Conservation (phyloP, 2,888 invertebrate genomes). For the Andrena fulva region DNA sequence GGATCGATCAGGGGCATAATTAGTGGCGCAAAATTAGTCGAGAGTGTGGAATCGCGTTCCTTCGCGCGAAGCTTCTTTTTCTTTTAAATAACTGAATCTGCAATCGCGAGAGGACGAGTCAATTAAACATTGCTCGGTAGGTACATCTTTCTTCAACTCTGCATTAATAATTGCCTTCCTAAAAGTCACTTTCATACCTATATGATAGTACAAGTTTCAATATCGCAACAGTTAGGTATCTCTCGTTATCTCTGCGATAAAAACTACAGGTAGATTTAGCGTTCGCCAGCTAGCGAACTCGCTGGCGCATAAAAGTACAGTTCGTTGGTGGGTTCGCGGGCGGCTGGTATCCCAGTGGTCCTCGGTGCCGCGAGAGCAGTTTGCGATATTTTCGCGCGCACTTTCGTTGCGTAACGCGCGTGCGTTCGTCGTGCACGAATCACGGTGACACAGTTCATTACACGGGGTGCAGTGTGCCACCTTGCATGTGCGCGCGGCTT, state of each 20-base stretch:
- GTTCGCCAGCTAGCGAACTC: constrained; percentile 23
- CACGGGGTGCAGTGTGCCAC: constrained; percentile 34
- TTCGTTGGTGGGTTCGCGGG: constrained; percentile 31
- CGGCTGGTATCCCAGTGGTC: not conserved
- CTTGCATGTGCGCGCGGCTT: not conserved
- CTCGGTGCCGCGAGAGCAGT: not conserved
- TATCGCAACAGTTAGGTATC: too few species aligned
- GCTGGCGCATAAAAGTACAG: constrained; percentile 42
- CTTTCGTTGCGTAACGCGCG: constrained; percentile 47
- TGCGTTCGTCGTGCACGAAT: constrained; percentile 41
- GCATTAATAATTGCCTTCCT: too few species aligned
- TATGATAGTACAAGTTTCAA: too few species aligned
- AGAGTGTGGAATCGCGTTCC: not conserved
- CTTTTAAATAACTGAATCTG: too few species aligned
- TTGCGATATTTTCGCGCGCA: constrained; percentile 32
- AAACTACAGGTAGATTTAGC: not conserved
- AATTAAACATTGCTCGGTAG: too few species aligned
- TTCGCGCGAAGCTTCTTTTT: not conserved
- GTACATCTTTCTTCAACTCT: too few species aligned
- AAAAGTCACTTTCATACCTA: too few species aligned
- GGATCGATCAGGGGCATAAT: not conserved
- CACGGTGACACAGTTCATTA: constrained; percentile 60
- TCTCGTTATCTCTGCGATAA: constrained; percentile 1
- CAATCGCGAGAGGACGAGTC: too few species aligned
- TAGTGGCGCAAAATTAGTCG: not conserved